Base-by-base conservation (phyloP, 2,888 invertebrate species). In the Arrhopalites spinosus region DNA sequence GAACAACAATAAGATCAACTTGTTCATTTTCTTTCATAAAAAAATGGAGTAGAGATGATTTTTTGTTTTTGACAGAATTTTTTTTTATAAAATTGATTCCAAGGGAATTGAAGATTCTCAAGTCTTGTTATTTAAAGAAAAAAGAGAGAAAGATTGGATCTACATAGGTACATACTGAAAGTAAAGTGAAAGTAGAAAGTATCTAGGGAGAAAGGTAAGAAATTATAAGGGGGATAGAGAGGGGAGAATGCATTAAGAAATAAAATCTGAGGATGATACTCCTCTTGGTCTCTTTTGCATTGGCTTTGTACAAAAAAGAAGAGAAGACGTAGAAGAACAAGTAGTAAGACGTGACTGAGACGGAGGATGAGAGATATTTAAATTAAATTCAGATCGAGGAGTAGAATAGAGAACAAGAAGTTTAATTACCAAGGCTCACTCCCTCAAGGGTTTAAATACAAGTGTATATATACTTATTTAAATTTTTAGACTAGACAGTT, bases 201-300 rank as follows among this genome's bases (percentile, higher is more conserved):
- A 64, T 47, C 61, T 47, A 47, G 45, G 23, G 30, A 75, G 13
- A 53, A 59, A 59, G 71, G 71, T 59, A 71, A 71, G 71, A 56
- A 71, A 71, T 71, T 71, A 71, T 56, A 71, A 68, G 47, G 47
- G 50, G 15, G 15, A 20, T 5, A 5, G 50, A 20, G 50, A 50
- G 50, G 23, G 68, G 36, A 68, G 23, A 30, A 56, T 69, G 61
- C 71, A 71, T 71, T 71, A 61, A 71, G 71, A 71, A 71, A 71
- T 71, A 59, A 71, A 71, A 23, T 59, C 66, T 66, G n/a, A 25
- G 59, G 25, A 43, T 43, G 36, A 66, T 59, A 59, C 59, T 59
- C 23, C 20, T 29, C 61, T 23, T 3, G 11, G 3, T 29, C 3
- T 2, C 43, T 17, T 67, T 20, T 66, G 30, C 17, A 29, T 2